Base-by-base conservation (phyloP, 2,797 vertebrate genomes). In the Diglossa cyanea region DNA sequence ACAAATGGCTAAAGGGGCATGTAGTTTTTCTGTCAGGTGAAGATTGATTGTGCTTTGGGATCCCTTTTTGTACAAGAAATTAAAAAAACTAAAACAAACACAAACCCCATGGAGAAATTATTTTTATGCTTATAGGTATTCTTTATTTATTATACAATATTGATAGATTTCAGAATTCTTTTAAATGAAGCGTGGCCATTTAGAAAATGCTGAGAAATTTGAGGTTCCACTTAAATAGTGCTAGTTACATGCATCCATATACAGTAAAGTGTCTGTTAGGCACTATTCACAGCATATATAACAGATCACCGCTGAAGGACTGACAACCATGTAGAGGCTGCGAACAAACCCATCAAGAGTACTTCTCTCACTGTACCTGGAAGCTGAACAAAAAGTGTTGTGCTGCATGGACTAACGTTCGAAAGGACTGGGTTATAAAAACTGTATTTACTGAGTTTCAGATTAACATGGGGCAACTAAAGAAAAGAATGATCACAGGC, bases 401-500 rank as follows among this genome's bases (percentile, higher is more conserved):
- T 78, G 47, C 68, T 93, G 57, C 72, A 68, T 31, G 51, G 40
- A 51, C 42, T 76, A 88, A 44, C 3, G 4, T 42, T 87, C 8
- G 1, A 85, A 89, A 91, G 76, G 47, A 58, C 28, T 14, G 72
- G 28, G 61, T 93, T 95, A 86, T 77, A 87, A 93, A 93, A 88
- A 66, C 72, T 80, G 1, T 94, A 62, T 89, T 97, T 96, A 88
- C 72, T 75, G 73, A 82, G 44, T 87, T 91, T 91, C 72, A 83
- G 92, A 72, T 93, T 96, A 86, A 92, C 42, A 11, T 48, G 58
- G 39, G 44, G 57, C 61, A 77, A 25, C 42, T 68, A 73, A 77
- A 94, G 58, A 86, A 94, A 95, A 91, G 57, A 62, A 93, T 93
- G 65, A 90, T 95, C 91, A 94, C 58, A 91, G 78, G 24, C 26